Evolutionary conservation across 2,113 vertebrate genomes (phyloP), one percentile per base, ranked within the genome.

Genomic region (Falcunculus frontatus): DNA sequence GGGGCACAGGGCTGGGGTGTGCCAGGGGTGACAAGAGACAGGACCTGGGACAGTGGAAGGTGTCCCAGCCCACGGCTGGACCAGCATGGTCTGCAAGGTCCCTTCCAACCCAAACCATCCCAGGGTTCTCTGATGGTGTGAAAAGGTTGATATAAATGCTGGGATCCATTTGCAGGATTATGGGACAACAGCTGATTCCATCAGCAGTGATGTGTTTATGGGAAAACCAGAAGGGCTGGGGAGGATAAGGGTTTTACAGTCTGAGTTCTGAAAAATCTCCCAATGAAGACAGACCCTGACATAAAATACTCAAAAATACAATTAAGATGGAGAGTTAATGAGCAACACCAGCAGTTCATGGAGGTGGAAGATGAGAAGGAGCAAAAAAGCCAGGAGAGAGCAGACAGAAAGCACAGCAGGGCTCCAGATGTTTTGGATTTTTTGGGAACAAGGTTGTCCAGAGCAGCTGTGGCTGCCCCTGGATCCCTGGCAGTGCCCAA

Each of bases 151-250:
- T 16, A 3, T 0, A 5, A 60, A 14, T 4, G 5, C 23, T 59
- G 33, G 39, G 42, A 27, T 22, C n/a, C 16, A 0, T 33, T 23
- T 32, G 49, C 23, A 81, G 56, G 65, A 19, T 7, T 6, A 0
- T 0, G 8, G 77, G 42, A 16, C 2, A 7, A 1, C 32, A 16
- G 9, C 39, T 46, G 17, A 8, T 37, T 3, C 60, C 26, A 1
- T 25, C 52, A 33, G 8, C n/a, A 33, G 44, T 1, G 11, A 16
- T 3, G 46, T 1, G 1, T 32, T 50, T 3, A 5, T 5, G 69
- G 49, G 30, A 11, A 55, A 79, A 35, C 5, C 73, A 70, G 46
- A 23, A 47, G 53, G 21, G 29, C 33, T 10, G 3, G 33, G 4
- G 3, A 41, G 32, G 44, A 49, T 5, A 15, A 70, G 11, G 11